Evolutionary conservation across 2,888 invertebrate genomes (phyloP).

Genomic region (Tetheella fluctuosa): DNA sequence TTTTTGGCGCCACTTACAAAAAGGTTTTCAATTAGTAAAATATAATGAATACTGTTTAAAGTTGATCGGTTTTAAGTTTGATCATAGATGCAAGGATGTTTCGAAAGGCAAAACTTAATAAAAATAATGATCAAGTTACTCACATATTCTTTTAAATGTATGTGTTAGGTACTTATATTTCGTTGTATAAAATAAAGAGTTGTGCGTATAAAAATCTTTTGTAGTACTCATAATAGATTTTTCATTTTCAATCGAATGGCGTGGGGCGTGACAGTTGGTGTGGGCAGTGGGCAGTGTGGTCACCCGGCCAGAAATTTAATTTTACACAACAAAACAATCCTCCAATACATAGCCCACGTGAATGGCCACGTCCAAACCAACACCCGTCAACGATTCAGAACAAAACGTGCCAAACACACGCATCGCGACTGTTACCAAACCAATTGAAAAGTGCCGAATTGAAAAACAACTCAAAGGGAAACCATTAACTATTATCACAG

Average conservation of each 20-base stretch:
- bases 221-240: slow-evolving; percentile 34
- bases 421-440: slow-evolving; percentile 51
- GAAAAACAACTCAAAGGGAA: slow-evolving; percentile 63
- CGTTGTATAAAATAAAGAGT: background rate
- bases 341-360: slow-evolving; percentile 56
- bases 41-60: background rate
- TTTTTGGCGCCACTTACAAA: slow-evolving; percentile 66
- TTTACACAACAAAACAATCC: slow-evolving; percentile 73
- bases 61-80: background rate
- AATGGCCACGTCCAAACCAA: slow-evolving; percentile 70
- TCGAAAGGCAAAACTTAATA: background rate
- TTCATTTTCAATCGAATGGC: slow-evolving; percentile 49
- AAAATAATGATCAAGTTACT: background rate
- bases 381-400: slow-evolving; percentile 67
- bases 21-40: slow-evolving; percentile 19
- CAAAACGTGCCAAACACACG: slow-evolving; percentile 80
- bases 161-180: too few relatives aligned
- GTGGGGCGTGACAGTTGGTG: slow-evolving; percentile 53
- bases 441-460: slow-evolving; percentile 64
- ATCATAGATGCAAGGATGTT: background rate
- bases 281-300: slow-evolving; percentile 47
- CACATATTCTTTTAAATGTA: too few relatives aligned
- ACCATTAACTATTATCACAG: slow-evolving; percentile 44
- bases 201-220: slow-evolving; percentile 2
- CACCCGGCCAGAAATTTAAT: slow-evolving; percentile 74